A percentile compares a stretch with the other conserved stretches of the same genome.
phyloP scores from a whole-genome alignment of 2,888 invertebrate species.

The Xiphydria camelus region DNA sequence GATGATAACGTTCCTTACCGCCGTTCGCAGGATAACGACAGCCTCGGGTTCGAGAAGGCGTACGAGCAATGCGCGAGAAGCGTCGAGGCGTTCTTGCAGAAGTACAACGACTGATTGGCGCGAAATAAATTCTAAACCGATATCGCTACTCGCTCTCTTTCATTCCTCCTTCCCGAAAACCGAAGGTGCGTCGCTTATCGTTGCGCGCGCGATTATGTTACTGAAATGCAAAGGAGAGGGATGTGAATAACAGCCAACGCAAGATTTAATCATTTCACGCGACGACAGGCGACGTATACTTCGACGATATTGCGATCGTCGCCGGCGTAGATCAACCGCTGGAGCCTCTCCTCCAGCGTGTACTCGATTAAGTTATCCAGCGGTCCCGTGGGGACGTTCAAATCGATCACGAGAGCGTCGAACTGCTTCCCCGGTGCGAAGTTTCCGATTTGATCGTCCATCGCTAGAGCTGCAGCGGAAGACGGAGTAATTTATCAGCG shows the following conservation, averaged over 20 bases:
- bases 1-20: too few species aligned
- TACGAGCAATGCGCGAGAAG: conserved; percentile 74
- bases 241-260: too few species aligned
- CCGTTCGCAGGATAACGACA: conserved; percentile 69
- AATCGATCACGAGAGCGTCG: conserved; percentile 80
- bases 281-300: conserved; percentile 75
- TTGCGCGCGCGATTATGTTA: too few species aligned
- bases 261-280: conserved; percentile 62
- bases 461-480: conserved; percentile 75
- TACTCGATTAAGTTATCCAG: conserved; percentile 62
- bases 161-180: too few species aligned
- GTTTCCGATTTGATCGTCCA: conserved; percentile 78
- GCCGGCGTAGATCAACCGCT: conserved; percentile 78
- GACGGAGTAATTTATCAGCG: too few species aligned
- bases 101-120: too few species aligned
- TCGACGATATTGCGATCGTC: conserved; percentile 80
- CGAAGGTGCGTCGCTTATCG: too few species aligned
- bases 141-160: too few species aligned
- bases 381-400: conserved; percentile 60
- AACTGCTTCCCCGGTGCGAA: conserved; percentile 82
- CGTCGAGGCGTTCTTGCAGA: conserved; percentile 67
- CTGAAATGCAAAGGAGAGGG: too few species aligned
- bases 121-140: too few species aligned
- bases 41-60: conserved; percentile 74
- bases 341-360: conserved; percentile 65